phyloP scores from a whole-genome alignment of 2,113 vertebrate species.

The Anser cygnoides region DNA sequence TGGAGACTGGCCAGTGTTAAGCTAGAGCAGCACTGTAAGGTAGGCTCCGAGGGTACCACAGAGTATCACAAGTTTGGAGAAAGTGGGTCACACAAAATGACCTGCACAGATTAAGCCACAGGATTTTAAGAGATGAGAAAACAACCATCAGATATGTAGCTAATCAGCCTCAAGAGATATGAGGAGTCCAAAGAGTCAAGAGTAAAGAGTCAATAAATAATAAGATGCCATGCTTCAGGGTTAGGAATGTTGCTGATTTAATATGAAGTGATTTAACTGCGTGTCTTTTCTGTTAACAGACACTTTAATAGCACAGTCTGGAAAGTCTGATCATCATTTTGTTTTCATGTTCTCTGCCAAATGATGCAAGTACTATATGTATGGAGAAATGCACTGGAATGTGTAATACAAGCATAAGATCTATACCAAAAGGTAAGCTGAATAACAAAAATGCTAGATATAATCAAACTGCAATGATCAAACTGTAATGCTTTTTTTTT shows the following conservation, averaged over 20 bases:
- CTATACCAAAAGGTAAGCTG: not conserved
- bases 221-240: not conserved
- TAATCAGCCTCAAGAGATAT: not conserved
- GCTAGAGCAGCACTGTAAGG: not conserved
- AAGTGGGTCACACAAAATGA: not conserved
- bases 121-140: not conserved
- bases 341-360: constrained; percentile 40
- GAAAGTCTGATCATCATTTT: not conserved
- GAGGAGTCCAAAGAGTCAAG: constrained; percentile 1
- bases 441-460: not conserved
- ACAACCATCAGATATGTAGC: not conserved
- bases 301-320: not conserved
- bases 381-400: not conserved
- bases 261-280: constrained; percentile 10
- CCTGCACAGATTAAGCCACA: not conserved
- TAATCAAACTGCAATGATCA: not conserved
- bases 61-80: not conserved
- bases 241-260: constrained; percentile 24
- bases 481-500: not conserved
- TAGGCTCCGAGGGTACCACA: not conserved
- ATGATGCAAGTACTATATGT: not conserved
- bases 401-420: not conserved
- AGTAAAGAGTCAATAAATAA: constrained; percentile 38
- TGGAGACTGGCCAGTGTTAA: constrained; percentile 9
- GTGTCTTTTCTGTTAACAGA: constrained; percentile 10